Conservation (phyloP, 2,113 vertebrate species). For the Hemichromis elongatus region DNA sequence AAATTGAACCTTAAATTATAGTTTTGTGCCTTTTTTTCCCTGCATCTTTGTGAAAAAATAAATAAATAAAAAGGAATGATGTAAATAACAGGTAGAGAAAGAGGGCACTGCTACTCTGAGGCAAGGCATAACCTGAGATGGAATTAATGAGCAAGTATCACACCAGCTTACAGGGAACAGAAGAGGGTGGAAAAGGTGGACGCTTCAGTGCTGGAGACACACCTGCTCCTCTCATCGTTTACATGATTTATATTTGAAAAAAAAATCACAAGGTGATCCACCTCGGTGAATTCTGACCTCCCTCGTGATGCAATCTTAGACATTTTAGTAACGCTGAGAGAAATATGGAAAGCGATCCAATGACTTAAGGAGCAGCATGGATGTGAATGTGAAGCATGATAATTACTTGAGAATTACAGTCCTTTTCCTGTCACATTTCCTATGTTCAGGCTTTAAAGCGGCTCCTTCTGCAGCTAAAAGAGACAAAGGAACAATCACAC, state of each 20-base stretch:
- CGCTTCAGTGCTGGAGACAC: slow-evolving; percentile 20
- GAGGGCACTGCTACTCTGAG: background rate
- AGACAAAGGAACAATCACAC: slow-evolving; percentile 67
- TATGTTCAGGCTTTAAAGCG: slow-evolving; percentile 31
- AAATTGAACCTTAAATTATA: background rate
- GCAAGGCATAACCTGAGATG: slow-evolving; percentile 10
- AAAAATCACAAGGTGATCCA: background rate
- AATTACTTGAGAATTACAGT: background rate
- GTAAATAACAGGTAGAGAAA: background rate
- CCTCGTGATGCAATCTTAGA: background rate
- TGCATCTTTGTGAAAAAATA: background rate
- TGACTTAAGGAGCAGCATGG: background rate
- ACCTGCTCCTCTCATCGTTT: slow-evolving; percentile 40
- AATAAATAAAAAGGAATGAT: background rate
- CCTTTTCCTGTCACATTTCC: slow-evolving; percentile 21
- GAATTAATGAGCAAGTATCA: slow-evolving; percentile 49
- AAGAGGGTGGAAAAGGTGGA: slow-evolving; percentile 32
- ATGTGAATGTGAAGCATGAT: slow-evolving; percentile 27
- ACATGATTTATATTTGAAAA: slow-evolving; percentile 11
- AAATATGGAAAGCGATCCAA: background rate
- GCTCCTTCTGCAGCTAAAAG: slow-evolving; percentile 42
- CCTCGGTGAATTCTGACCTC: slow-evolving; percentile 8
- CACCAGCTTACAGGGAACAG: slow-evolving; percentile 27
- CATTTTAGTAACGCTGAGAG: background rate
- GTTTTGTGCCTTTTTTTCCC: background rate